phyloP scores from a whole-genome alignment of 2,113 vertebrate species.

The Gopherus evgoodei region DNA sequence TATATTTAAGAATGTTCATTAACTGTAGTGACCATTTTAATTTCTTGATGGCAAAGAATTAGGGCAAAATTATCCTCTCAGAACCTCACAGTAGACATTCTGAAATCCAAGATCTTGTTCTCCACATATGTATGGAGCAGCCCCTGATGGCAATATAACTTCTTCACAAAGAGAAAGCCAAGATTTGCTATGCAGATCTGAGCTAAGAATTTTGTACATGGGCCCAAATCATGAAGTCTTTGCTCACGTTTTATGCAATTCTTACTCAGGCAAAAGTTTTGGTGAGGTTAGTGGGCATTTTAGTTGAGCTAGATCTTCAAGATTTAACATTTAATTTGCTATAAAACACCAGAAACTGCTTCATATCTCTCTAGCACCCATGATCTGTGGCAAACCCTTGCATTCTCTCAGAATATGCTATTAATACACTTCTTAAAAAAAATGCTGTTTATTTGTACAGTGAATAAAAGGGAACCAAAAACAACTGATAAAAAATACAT shows the following conservation, averaged over 20 bases:
- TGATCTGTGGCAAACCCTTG: neutral
- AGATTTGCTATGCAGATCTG: neutral
- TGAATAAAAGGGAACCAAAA: constrained; percentile 8
- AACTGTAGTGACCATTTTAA: neutral
- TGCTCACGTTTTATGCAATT: neutral
- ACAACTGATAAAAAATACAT: neutral
- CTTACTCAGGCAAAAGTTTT: neutral
- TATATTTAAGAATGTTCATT: neutral
- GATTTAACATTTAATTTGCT: neutral
- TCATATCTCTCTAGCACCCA: neutral
- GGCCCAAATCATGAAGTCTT: neutral
- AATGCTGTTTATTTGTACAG: neutral
- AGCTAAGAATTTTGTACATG: neutral
- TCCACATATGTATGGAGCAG: neutral
- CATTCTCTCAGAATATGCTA: neutral
- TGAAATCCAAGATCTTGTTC: neutral
- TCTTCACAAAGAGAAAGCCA: neutral
- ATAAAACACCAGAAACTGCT: neutral
- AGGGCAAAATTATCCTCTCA: neutral
- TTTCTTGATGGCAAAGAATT: neutral
- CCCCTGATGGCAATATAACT: neutral
- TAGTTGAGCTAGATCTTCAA: neutral
- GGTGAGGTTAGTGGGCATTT: neutral
- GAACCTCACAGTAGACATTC: neutral
- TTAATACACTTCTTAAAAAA: neutral